These are phyloP conservation scores for Polyploca ridens DNA, from an alignment of 2,888 invertebrate species.

Conservation along the genomic window DNA sequence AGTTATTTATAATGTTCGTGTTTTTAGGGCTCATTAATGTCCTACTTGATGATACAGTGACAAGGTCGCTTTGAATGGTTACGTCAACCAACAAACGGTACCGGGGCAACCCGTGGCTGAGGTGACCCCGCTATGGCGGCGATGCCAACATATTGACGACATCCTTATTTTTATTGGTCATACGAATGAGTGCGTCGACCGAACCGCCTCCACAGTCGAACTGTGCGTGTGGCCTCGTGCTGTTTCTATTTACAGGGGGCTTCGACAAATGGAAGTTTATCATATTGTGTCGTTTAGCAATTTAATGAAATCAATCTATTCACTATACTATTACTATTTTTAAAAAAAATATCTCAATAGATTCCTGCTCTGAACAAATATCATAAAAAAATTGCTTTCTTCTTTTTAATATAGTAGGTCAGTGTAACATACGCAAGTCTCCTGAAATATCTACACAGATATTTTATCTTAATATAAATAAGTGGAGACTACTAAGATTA, in stretches of 20 bases:
- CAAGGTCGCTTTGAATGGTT: constrained; percentile 37
- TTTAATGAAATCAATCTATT: neutral
- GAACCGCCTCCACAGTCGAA: constrained; percentile 66
- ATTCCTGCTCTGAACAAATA: neutral
- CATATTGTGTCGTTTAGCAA: neutral
- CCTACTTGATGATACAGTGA: constrained; percentile 33
- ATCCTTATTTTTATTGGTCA: constrained; percentile 82
- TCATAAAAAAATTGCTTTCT: neutral
- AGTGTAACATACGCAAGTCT: neutral
- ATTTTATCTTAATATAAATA: neutral
- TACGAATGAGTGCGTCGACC: constrained; percentile 79
- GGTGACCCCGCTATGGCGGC: constrained; percentile 71
- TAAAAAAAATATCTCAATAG: neutral
- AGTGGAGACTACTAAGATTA: neutral
- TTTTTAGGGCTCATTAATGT: constrained; percentile 23
- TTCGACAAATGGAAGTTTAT: constrained; percentile 20
- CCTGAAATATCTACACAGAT: neutral
- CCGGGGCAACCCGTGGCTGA: constrained; percentile 56
- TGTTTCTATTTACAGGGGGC: constrained; percentile 55
- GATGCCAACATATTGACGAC: constrained; percentile 83
- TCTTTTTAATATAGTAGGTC: constrained; percentile 1
- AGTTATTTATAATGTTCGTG: neutral
- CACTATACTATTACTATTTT: no score
- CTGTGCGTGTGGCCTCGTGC: constrained; percentile 78
- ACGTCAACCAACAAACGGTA: constrained; percentile 34